These are phyloP conservation scores for Sula dactylatra DNA, from an alignment of 2,113 vertebrate species.

Conservation along the genomic window DNA sequence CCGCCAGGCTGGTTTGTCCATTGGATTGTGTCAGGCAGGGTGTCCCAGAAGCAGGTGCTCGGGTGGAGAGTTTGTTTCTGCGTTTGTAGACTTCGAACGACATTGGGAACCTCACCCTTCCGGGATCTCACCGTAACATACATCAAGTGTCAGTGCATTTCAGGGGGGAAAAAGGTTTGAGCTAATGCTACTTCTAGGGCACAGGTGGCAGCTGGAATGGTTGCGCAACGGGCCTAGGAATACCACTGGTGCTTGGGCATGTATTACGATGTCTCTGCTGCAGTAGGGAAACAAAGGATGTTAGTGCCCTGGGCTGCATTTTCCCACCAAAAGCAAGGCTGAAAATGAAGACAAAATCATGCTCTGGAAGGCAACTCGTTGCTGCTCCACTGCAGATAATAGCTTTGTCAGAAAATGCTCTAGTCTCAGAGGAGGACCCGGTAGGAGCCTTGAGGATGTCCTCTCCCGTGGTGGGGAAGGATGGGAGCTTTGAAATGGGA, in stretches of 20 bases:
- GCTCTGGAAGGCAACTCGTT: not conserved
- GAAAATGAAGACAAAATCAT: not conserved
- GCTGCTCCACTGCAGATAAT: not conserved
- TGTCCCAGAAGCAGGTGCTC: not conserved
- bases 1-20: not conserved
- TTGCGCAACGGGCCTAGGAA: not conserved
- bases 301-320: not conserved
- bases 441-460: not conserved
- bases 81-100: too few relatives aligned
- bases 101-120: not conserved
- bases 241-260: not conserved
- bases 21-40: not conserved
- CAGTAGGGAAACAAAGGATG: not conserved
- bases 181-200: not conserved
- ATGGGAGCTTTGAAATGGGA: not conserved
- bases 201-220: not conserved
- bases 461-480: not conserved
- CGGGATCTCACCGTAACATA: not conserved
- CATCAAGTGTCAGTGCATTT: not conserved
- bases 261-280: not conserved
- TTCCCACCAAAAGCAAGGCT: not conserved
- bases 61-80: not conserved
- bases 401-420: not conserved
- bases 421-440: not conserved
- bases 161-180: not conserved